Evolutionary conservation across 2,113 vertebrate genomes (phyloP), one percentile per base, ranked within the genome.

Genomic region (Phalacrocorax aristotelis): DNA sequence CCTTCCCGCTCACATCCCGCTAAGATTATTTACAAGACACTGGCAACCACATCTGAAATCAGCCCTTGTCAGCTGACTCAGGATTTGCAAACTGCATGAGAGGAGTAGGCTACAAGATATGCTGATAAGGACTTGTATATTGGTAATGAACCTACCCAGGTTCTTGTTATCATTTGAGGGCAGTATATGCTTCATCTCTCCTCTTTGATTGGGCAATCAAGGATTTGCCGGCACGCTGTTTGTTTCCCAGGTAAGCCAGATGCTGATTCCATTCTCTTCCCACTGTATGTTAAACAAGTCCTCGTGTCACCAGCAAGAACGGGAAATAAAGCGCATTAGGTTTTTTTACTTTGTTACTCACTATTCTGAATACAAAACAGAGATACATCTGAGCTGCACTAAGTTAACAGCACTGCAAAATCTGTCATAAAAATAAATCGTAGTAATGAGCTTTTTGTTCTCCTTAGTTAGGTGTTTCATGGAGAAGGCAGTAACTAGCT

Each of bases 1-100:
- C 4, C 66, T 87, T 74, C 71, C 58, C 42, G 66, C 61, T 58
- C 71, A 79, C 52, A 87, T 25, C 30, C 48, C 49, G 71, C 55
- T 69, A 46, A 79, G 82, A 96, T 96, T 97, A 97, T 97, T 98
- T 97, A 96, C 90, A 95, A 95, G 95, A 64, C 83, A 93, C 76
- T 91, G 90, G 84, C 87, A 97, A 89, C 69, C 34, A 77, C 66
- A 71, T 89, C 90, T 97, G 93, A 89, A 95, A 97, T 97, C 93
- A 96, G 55, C n/a, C 82, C 84, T 90, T 97, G 86, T 95, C 94
- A 92, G 83, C 96, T 97, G 93, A 72, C 62, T 95, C 89, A 95
- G 95, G 89, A 95, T 87, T 93, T 97, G 89, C 95, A 95, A 96
- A 91, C 78, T 76, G 75, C 38, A 46, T 60, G 87, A 94, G 90